phyloP scores from a whole-genome alignment of 2,797 vertebrate genomes.

The Periparus ater region DNA sequence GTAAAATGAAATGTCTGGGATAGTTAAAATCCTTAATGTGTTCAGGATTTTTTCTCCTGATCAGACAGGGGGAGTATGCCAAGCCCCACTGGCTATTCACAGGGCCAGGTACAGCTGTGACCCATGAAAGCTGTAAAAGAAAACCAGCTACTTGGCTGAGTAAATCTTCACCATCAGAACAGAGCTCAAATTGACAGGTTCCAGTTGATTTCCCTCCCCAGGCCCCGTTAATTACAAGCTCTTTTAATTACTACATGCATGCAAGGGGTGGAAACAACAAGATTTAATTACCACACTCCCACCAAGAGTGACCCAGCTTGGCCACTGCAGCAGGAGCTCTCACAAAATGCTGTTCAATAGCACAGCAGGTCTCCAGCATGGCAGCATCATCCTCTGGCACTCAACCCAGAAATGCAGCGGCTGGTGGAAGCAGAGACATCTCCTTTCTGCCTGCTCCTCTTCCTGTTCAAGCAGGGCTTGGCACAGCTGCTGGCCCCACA shows the following conservation, averaged over 20 bases:
- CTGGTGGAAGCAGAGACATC: not conserved
- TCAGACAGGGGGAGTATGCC: not conserved
- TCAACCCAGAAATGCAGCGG: not conserved
- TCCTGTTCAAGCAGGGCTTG: not conserved
- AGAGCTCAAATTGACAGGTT: conserved; percentile 14
- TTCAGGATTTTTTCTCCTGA: not conserved
- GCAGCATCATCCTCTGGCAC: not conserved
- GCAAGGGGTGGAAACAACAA: not conserved
- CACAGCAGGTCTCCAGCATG: not conserved
- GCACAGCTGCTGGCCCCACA: not conserved
- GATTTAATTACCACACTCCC: conserved; percentile 7
- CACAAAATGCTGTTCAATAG: not conserved
- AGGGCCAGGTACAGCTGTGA: not conserved
- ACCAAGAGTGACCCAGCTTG: not conserved
- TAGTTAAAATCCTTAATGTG: not conserved
- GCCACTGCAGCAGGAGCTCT: not conserved
- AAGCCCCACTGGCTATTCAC: not conserved
- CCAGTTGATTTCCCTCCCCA: not conserved
- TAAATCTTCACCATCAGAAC: not conserved
- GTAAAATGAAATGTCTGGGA: not conserved
- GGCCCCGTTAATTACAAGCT: conserved; percentile 4
- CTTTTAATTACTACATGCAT: conserved; percentile 30
- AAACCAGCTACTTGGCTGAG: not conserved
- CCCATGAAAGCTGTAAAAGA: not conserved
- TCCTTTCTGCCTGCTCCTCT: not conserved